Evolutionary conservation across 2,888 invertebrate genomes (phyloP).

Genomic region (Hesperia comma): DNA sequence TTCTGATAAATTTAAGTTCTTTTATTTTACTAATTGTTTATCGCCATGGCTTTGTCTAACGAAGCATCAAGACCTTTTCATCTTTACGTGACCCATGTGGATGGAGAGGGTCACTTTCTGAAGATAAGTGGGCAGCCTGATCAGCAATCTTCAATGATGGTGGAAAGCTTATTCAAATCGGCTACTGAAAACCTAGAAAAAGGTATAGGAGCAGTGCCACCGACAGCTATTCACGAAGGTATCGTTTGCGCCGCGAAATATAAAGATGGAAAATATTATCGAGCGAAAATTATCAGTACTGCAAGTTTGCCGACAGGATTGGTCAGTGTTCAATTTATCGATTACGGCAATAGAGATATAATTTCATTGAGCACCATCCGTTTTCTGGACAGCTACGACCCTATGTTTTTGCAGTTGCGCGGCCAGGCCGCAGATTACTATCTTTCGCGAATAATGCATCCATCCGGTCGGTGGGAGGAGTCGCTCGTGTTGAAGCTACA

Average conservation of each 20-base stretch:
- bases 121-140: conserved; percentile 89
- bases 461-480: conserved; percentile 81
- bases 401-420: conserved; percentile 75
- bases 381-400: conserved; percentile 79
- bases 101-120: conserved; percentile 87
- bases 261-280: conserved; percentile 86
- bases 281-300: conserved; percentile 84
- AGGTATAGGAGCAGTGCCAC: conserved; percentile 73
- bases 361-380: conserved; percentile 85
- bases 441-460: conserved; percentile 82
- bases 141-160: conserved; percentile 79
- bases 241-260: conserved; percentile 87
- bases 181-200: conserved; percentile 72
- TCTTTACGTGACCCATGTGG: conserved; percentile 86
- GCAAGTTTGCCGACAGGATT: conserved; percentile 75
- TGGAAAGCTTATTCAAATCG: conserved; percentile 79
- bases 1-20: conserved; percentile 12
- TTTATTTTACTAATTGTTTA: conserved; percentile 41
- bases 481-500: conserved; percentile 69
- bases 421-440: conserved; percentile 85
- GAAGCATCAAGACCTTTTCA: conserved; percentile 69
- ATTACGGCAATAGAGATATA: conserved; percentile 86
- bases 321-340: conserved; percentile 87
- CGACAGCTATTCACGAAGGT: conserved; percentile 79
- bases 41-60: conserved; percentile 64